These are phyloP conservation scores for Argopecten irradians DNA, from an alignment of 1,140 invertebrate species.

Conservation along the genomic window DNA sequence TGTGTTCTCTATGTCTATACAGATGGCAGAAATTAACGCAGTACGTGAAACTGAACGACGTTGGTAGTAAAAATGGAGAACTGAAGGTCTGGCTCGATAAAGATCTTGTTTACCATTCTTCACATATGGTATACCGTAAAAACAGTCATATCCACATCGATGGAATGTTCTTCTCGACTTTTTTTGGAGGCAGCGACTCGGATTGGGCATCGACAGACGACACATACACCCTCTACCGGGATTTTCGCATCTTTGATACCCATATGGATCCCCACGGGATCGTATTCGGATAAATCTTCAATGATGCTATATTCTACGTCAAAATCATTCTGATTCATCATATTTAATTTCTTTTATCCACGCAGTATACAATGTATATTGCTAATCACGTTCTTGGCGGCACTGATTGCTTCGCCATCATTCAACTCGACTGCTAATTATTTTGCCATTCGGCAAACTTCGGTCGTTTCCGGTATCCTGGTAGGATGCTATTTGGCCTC, in stretches of 20 bases:
- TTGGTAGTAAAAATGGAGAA: constrained; percentile 46
- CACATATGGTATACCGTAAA: constrained; percentile 44
- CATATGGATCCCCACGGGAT: constrained; percentile 9
- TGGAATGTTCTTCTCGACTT: constrained; percentile 68
- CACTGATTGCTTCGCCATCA: too few species aligned
- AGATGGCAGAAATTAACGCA: constrained; percentile 59
- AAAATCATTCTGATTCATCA: too few species aligned
- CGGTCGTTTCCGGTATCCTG: too few species aligned
- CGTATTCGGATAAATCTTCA: neutral
- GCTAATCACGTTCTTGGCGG: too few species aligned
- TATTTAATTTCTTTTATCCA: too few species aligned
- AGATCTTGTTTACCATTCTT: constrained; percentile 34
- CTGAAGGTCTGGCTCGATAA: constrained; percentile 56
- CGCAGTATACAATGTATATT: too few species aligned
- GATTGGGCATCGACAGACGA: constrained; percentile 57
- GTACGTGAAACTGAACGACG: constrained; percentile 55
- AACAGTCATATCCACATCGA: constrained; percentile 51
- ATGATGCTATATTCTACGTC: too few species aligned
- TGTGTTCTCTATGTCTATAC: constrained; percentile 47
- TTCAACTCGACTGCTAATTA: too few species aligned
- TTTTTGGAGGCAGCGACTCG: constrained; percentile 61
- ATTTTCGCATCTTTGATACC: constrained; percentile 46
- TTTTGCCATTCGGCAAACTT: too few species aligned
- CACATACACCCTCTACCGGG: constrained; percentile 59
- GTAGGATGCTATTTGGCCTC: too few species aligned